Evolutionary conservation across 64 coral and sea anemone genomes (phyloP).

Genomic region (Cladopsammia gracilis): DNA sequence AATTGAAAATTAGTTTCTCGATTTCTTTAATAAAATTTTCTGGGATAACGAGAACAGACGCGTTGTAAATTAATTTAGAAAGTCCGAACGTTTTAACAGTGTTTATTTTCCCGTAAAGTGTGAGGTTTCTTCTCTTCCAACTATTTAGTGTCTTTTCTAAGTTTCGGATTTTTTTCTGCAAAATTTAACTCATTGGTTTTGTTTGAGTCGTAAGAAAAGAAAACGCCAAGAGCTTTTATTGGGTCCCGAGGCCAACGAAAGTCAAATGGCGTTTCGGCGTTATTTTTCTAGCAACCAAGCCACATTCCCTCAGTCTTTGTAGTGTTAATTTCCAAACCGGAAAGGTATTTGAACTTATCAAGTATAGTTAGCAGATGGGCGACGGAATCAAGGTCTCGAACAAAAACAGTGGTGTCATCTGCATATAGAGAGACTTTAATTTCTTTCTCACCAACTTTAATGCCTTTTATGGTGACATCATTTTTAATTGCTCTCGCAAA

Average conservation of each 20-base stretch:
- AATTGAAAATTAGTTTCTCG: conserved; percentile 8
- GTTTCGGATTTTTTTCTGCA: background rate
- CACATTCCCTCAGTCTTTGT: conserved; percentile 1
- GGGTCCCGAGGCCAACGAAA: conserved; percentile 11
- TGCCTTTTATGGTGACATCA: conserved; percentile 4
- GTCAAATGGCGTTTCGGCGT: background rate
- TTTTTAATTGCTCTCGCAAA: conserved; percentile 28
- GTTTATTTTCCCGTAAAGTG: conserved; percentile 1
- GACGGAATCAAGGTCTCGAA: background rate
- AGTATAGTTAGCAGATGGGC: background rate
- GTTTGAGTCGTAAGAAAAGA: background rate
- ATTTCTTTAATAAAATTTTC: too few species aligned
- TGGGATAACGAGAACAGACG: background rate
- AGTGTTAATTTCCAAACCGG: conserved; percentile 4
- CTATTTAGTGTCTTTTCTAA: background rate
- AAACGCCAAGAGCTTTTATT: conserved; percentile 17
- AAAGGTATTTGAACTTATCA: background rate
- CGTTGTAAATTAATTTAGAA: conserved; percentile 13
- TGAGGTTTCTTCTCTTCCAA: conserved; percentile 9
- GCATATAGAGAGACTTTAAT: conserved; percentile 18
- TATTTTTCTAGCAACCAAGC: background rate
- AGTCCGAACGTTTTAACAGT: conserved; percentile 10
- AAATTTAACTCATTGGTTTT: background rate
- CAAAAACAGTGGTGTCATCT: background rate
- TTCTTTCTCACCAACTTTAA: conserved; percentile 16